Evolutionary conservation across 2,888 invertebrate genomes (phyloP), one percentile per base, ranked within the genome.

Genomic region (Ormia ochracea): DNA sequence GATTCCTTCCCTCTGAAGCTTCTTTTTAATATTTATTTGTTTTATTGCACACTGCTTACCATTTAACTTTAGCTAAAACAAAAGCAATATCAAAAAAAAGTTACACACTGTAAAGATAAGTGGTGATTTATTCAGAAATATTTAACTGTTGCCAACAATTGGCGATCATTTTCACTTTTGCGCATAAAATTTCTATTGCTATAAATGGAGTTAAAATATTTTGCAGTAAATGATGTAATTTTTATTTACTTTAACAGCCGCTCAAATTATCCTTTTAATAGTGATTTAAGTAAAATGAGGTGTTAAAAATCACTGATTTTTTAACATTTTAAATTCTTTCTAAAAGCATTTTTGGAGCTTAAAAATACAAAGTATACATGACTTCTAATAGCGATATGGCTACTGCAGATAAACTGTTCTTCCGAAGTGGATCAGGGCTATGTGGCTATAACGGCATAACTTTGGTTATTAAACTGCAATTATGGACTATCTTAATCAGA

Each of bases 121-220:
- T 36, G 41, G 41, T 81, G 73, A 73, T 68, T 79, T 72, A 41
- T n/a, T 31, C 17, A 48, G 69, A 76, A 38, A 50, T 38, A 36
- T 45, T 54, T 45, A 17, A 52, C 70, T 75, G 23, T 70, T 70
- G 59, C 52, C 65, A 66, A 48, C 65, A 52, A 66, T 43, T 70
- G 45, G 54, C 45, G 43, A 26, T 56, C 21, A 76, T 72, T 80
- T 80, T 80, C 75, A 66, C 70, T 72, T 75, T 79, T 75, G 9
- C 17, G 14, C 12, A 38, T 48, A 28, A 56, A 43, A 21, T 43
- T 63, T 36, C 33, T 33, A 43, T 61, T 50, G 33, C 41, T 43
- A 43, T 63, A 45, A 63, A 36, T 73, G 52, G 19, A 45, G 36
- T n/a, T 54, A 38, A 23, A 19, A 1, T 2, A n/a, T 10, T 59